phyloP scores from a whole-genome alignment of 2,113 vertebrate species.

The rabbit (Oryctolagus cuniculus) region mOryCun1.1 NC_091435.1:100550001-100550500 shows the following conservation, averaged over 20 bases:
- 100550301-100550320: not conserved
- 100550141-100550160: not conserved
- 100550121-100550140: not conserved
- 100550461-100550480: too few species aligned
- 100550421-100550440: not conserved
- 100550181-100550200: not conserved
- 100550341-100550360: not conserved
- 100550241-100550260: not conserved
- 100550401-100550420: not conserved
- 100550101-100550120: not conserved
- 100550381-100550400: not conserved
- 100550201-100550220: not conserved
- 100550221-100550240: not conserved
- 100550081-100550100: not conserved
- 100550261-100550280: too few species aligned
- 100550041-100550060: not conserved
- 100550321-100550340: not conserved
- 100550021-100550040: not conserved
- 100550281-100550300: not conserved
- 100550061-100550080: not conserved
- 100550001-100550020: not conserved
- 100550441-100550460: too few species aligned
- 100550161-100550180: not conserved
- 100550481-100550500: too few species aligned
- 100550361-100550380: slow-evolving; percentile 49